Conservation (phyloP, 2,888 invertebrate species). For the Capitulum mitella region DNA sequence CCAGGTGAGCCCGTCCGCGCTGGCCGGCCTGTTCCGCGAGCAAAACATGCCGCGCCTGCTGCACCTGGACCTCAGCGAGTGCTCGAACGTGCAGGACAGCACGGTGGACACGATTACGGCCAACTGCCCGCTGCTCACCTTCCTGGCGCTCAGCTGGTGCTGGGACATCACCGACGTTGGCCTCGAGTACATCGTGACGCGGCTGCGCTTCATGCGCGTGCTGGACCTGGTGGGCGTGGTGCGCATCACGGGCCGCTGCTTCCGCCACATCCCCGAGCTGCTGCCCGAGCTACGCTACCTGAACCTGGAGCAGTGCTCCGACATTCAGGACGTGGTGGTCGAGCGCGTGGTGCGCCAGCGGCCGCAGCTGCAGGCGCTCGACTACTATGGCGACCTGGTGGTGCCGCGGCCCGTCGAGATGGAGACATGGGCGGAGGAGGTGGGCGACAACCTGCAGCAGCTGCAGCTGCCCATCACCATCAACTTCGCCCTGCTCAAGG, state of each 20-base stretch:
- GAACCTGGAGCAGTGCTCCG: conserved; percentile 35
- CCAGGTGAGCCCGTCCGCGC: conserved; percentile 31
- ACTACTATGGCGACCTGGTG: conserved; percentile 33
- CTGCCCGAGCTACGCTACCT: conserved; percentile 33
- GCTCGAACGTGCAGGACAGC: conserved; percentile 32
- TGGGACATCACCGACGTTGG: conserved; percentile 36
- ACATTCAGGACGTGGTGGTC: conserved; percentile 28
- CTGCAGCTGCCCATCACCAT: conserved; percentile 1
- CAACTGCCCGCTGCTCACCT: conserved; percentile 30
- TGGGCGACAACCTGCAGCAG: background rate
- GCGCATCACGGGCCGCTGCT: conserved; percentile 32
- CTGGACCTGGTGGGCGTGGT: conserved; percentile 34
- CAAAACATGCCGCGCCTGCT: conserved; percentile 29
- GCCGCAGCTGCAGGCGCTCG: conserved; percentile 29
- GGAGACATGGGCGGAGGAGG: background rate
- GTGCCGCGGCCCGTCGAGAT: conserved; percentile 18
- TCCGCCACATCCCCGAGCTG: conserved; percentile 29
- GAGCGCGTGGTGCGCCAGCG: conserved; percentile 27
- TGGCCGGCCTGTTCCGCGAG: conserved; percentile 30
- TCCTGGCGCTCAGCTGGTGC: conserved; percentile 35
- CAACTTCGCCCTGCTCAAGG: background rate
- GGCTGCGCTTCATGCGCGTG: conserved; percentile 30
- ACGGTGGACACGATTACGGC: conserved; percentile 31
- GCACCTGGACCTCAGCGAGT: conserved; percentile 34
- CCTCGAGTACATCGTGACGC: conserved; percentile 29